These are phyloP conservation scores for Araneus ventricosus DNA, from an alignment of 1,140 invertebrate genomes.

Conservation along the genomic window DNA sequence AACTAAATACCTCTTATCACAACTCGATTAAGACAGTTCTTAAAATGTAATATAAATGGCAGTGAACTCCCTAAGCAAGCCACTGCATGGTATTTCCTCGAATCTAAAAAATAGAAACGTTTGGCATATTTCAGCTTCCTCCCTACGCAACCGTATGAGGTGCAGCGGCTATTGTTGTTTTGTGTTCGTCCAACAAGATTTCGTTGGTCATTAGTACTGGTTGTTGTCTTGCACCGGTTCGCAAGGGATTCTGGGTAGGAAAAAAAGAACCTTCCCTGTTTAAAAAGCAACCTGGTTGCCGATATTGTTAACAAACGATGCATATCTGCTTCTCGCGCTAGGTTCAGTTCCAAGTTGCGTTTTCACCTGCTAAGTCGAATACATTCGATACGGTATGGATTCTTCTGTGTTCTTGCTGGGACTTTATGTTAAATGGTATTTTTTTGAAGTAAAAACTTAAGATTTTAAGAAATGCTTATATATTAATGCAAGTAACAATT, in stretches of 20 bases:
- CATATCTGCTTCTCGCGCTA: background rate
- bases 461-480: no score
- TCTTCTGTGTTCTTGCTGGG: background rate
- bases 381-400: background rate
- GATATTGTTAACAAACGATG: conserved; percentile 39
- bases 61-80: background rate
- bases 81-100: conserved; percentile 13
- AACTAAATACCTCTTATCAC: background rate
- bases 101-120: background rate
- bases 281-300: conserved; percentile 46
- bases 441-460: no score
- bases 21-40: background rate
- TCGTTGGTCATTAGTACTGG: conserved; percentile 42
- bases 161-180: conserved; percentile 24
- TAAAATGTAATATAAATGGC: conserved; percentile 7
- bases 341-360: background rate
- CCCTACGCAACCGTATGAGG: background rate
- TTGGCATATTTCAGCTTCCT: conserved; percentile 8
- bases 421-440: background rate
- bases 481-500: no score
- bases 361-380: background rate
- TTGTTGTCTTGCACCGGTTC: conserved; percentile 39
- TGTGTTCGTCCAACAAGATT: background rate
- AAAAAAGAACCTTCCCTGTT: conserved; percentile 60
- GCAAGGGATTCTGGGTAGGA: background rate